Evolutionary conservation across 2,113 vertebrate species (phyloP), one percentile per base, ranked within the genome.

Genomic region (Pterocles orientalis): DNA sequence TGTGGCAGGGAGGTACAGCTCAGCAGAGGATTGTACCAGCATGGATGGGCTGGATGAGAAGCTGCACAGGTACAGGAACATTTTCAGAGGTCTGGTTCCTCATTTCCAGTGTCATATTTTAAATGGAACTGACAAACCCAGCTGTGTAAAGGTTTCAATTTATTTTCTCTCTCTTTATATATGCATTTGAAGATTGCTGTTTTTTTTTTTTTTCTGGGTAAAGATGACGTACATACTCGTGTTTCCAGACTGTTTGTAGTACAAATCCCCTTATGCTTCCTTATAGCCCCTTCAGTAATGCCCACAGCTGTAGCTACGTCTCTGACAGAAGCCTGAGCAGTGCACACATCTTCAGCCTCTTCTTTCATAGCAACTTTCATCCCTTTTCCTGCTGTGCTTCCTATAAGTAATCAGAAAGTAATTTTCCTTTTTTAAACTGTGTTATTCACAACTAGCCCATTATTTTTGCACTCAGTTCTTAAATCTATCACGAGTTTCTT

Each of bases 1-100:
- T 86, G 70, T 90, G 66, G n/a, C 61, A 69, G n/a, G 70, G 61
- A 71, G 58, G 53, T 65, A 54, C 80, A 90, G 77, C 54, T 85
- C 62, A 61, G 65, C 1, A 3, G 36, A 36, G 62, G 45, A 26
- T 82, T 76, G 26, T 31, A 57, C 48, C 60, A 29, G 25, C 45
- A 34, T 0, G 15, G 48, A 39, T 14, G 28, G 18, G n/a, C 29
- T 51, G 68, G 71, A 51, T 81, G 65, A 69, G 47, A 60, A 70
- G 54, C 41, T 57, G 39, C 51, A 71, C 10, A 76, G 72, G 56
- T 75, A 60, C 0, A 2, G 51, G 11, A 64, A 94, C 6, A 14
- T 79, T 73, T 87, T 45, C 43, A 68, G 69, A 34, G 34, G 62
- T 70, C 26, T 65, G 21, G 3, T 41, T 73, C n/a, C 28, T 39